phyloP scores from a whole-genome alignment of 2,888 invertebrate species.

The Polydrusus pterygomalis region DNA sequence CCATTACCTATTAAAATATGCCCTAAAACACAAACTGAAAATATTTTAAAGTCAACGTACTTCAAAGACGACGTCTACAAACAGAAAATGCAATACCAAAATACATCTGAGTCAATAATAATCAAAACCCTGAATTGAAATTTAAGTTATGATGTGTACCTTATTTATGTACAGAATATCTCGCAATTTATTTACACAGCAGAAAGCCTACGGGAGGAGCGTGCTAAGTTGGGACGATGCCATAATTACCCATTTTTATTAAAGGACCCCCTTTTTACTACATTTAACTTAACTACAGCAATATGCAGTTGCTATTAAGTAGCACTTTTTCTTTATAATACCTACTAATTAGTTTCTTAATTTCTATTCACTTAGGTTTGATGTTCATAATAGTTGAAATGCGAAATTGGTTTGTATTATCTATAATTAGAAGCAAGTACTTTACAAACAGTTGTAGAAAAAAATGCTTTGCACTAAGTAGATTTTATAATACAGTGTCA shows the following conservation, averaged over 20 bases:
- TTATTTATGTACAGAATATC: constrained; percentile 18
- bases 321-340: too few relatives aligned
- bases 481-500: too few relatives aligned
- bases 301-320: too few relatives aligned
- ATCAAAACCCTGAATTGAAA: constrained; percentile 69
- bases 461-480: too few relatives aligned
- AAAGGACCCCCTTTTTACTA: too few relatives aligned
- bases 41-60: constrained; percentile 59
- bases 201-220: neutral
- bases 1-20: constrained; percentile 14
- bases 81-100: constrained; percentile 67
- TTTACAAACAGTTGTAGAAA: too few relatives aligned
- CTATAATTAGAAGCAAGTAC: too few relatives aligned
- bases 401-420: too few relatives aligned
- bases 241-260: neutral
- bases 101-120: constrained; percentile 69
- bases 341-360: too few relatives aligned
- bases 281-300: too few relatives aligned
- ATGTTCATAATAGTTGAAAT: too few relatives aligned
- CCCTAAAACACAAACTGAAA: neutral
- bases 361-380: too few relatives aligned
- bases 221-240: neutral
- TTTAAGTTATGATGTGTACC: constrained; percentile 62
- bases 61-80: constrained; percentile 66
- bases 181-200: neutral